These are phyloP conservation scores for Antechinus stuartii DNA, from an alignment of 2,113 vertebrate species.

Conservation along the genomic window DNA sequence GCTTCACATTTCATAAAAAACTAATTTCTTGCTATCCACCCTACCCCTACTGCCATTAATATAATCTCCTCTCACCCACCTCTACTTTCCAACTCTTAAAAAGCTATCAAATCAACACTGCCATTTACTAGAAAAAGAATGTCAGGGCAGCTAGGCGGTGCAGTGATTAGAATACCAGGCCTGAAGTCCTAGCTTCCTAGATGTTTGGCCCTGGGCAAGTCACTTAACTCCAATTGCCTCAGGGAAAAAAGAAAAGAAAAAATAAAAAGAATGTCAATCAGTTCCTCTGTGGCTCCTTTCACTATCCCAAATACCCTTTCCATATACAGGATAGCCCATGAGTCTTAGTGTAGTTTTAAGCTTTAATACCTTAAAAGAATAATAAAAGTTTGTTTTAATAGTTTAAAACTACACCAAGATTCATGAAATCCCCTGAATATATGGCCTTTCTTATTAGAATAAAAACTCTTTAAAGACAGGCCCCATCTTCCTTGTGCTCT, in stretches of 20 bases:
- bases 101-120: neutral
- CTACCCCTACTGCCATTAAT: neutral
- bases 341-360: neutral
- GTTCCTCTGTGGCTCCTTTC: neutral
- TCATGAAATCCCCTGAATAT: neutral
- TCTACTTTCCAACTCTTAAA: neutral
- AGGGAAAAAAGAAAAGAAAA: no score
- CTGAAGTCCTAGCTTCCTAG: no score
- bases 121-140: neutral
- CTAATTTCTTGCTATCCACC: neutral
- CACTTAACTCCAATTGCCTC: no score
- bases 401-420: neutral
- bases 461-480: neutral
- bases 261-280: neutral
- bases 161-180: no score
- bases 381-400: neutral
- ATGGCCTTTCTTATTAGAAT: neutral
- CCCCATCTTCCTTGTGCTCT: neutral
- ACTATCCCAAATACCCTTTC: neutral
- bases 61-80: neutral
- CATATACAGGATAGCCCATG: neutral
- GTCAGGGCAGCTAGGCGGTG: neutral
- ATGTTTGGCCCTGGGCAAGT: no score
- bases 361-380: neutral
- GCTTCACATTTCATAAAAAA: neutral